Conservation (phyloP, 2,888 invertebrate species). For the Morinoia aosen region DNA sequence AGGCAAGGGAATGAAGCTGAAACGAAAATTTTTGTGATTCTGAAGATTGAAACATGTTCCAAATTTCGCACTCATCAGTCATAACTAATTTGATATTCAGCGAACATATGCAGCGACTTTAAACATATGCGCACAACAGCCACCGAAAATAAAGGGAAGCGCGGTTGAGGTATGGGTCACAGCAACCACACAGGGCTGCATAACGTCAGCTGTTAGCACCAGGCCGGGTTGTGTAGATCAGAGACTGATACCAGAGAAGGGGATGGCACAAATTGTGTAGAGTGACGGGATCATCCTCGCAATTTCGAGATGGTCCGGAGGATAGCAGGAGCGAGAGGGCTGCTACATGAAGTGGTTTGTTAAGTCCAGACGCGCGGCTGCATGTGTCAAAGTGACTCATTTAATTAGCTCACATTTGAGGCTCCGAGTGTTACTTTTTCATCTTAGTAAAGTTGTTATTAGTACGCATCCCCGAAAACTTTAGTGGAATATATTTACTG, state of each 20-base stretch:
- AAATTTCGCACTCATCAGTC: neutral
- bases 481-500: neutral
- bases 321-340: neutral
- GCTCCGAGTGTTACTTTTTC: neutral
- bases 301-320: neutral
- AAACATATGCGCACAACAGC: neutral
- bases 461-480: neutral
- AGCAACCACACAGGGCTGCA: neutral
- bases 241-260: neutral
- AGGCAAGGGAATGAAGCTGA: no score
- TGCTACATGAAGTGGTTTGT: neutral
- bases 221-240: neutral
- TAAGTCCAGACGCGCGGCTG: neutral
- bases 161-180: neutral
- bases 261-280: neutral
- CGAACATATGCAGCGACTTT: neutral
- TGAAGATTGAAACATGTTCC: neutral
- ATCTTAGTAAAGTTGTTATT: neutral
- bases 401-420: neutral
- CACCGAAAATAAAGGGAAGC: neutral
- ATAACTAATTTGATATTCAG: neutral
- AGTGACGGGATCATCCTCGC: neutral
- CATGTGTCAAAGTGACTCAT: neutral
- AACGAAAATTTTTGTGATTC: neutral
- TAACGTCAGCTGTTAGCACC: neutral